Base-by-base conservation (phyloP, 2,113 vertebrate species). In the Protobothrops flavoviridis region DNA sequence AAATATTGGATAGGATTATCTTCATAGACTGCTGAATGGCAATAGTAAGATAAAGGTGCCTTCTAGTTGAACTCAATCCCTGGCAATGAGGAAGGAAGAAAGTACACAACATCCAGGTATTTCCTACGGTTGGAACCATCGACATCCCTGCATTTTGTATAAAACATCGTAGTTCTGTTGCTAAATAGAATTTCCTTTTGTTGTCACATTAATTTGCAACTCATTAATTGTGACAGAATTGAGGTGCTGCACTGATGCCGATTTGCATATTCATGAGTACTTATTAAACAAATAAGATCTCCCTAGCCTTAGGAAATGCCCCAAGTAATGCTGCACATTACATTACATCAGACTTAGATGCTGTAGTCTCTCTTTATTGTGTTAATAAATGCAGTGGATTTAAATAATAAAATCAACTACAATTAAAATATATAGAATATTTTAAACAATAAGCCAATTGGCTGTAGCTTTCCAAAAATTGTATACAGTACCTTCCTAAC, bases 261-360 rank as follows among this genome's bases (percentile, higher is more conserved):
- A 98, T 98, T 98, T 98, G 97, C 98, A 98, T 98, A 98, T 98
- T 98, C 98, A 98, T 98, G 96, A 97, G 88, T 94, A 98, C 96
- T 97, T 98, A 97, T 98, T 98, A 98, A 98, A 98, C 98, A 98
- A 98, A 98, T 98, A 98, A 97, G 97, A 98, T 97, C 97, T 97
- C 96, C 97, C 97, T 97, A 97, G 97, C 97, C 85, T 98, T 97
- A 95, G 95, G 93, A 95, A 98, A 96, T 96, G 97, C 96, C 97
- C 96, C 97, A 97, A 97, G 97, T 98, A 97, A 97, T 97, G 96
- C 96, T 96, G 97, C 96, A 97, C 97, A 97, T 97, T 98, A 96
- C 96, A 96, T 97, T 97, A 97, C 97, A 97, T 96, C 96, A 97
- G 96, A 93, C 96, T 52, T 94, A 55, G 94, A 96, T 97, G 97